Evolutionary conservation across 2,797 vertebrate species (phyloP), one percentile per base, ranked within the genome.

Genomic region (Falco berigora): DNA sequence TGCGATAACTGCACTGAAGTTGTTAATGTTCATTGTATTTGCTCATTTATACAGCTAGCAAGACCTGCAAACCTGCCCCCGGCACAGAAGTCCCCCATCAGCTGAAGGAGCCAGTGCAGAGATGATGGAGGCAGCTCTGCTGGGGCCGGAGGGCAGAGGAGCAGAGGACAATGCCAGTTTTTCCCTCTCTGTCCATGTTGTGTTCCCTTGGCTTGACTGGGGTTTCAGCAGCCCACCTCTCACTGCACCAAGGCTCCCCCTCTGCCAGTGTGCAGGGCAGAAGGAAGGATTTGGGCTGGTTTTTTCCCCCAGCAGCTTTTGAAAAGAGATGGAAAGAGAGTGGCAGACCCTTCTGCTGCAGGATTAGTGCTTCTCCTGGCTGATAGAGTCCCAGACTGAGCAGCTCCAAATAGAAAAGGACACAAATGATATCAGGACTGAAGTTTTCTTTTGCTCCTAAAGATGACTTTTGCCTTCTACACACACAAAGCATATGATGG

Each of bases 91-190:
- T 30, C 6, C 34, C 53, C 18, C 0, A 1, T 0, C 21, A 6
- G 61, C 62, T 2, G 1, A 17, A 38, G 75, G 34, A 15, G 22
- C n/a, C 0, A 0, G 36, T 4, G 63, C 0, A 0, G 34, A 19
- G n/a, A 40, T 1, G 8, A 27, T 1, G 7, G 83, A 13, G 24
- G 3, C 0, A 12, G 80, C 46, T 9, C 6, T 66, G 34, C 30
- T 0, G 3, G 66, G 61, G 27, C 34, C 34, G 77, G 59, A 9
- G 46, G 50, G 14, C 63, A 59, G 34, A 0, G 1, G 47, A 15
- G n/a, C 47, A 3, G 13, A 13, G 10, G 34, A 24, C 17, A 40
- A 20, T 11, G 38, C 28, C 61, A 24, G 8, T 9, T 50, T 6
- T n/a, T 28, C 32, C 30, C 3, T 66, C 58, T 20, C 30, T 44